Conservation (phyloP, 2,888 invertebrate species). For the Tipula confusa region DNA sequence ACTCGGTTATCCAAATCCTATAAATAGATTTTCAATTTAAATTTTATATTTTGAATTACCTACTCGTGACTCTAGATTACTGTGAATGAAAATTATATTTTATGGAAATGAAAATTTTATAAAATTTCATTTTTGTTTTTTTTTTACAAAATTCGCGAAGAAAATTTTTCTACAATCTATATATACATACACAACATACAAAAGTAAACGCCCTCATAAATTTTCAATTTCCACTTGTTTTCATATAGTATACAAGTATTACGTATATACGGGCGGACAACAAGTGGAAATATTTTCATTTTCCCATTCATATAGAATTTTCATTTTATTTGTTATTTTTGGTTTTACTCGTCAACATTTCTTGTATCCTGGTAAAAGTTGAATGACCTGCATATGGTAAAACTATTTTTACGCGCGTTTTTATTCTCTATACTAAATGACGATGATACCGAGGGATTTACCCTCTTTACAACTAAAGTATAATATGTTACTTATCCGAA, state of each 20-base stretch:
- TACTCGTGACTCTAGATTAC: not conserved
- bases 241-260: not conserved
- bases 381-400: conserved; percentile 25
- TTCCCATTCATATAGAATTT: not conserved
- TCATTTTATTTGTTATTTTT: no score
- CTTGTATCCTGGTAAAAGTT: conserved; percentile 3
- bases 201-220: not conserved
- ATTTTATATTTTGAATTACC: not conserved
- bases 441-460: not conserved
- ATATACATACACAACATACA: not conserved
- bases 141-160: not conserved
- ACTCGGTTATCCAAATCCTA: conserved; percentile 6
- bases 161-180: not conserved
- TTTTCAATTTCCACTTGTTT: not conserved
- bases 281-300: not conserved
- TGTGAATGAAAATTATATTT: conserved; percentile 3
- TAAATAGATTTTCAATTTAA: not conserved
- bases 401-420: not conserved
- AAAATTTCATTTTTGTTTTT: no score
- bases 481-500: not conserved
- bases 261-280: not conserved
- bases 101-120: conserved; percentile 27
- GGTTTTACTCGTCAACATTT: not conserved
- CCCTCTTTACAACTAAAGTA: not conserved
- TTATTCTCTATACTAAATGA: no score